phyloP scores from a whole-genome alignment of 1,140 invertebrate species.

The Euura saliciscinereae region DNA sequence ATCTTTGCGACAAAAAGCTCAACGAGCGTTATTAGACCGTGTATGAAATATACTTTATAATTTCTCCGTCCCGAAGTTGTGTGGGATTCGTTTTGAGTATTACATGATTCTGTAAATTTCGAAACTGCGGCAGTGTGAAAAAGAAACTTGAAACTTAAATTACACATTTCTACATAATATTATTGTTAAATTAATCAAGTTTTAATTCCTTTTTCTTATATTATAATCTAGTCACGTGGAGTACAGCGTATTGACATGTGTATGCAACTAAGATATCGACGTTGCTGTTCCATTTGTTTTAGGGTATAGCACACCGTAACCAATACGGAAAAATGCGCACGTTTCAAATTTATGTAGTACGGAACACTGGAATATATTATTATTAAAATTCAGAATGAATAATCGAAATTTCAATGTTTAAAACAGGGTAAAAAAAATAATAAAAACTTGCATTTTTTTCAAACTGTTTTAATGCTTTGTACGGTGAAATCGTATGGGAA shows the following conservation, averaged over 20 bases:
- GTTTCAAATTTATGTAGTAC: neutral
- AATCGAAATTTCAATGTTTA: neutral
- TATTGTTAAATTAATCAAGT: slow-evolving; percentile 42
- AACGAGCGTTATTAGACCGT: neutral
- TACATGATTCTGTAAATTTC: no score
- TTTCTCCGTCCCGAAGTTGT: no score
- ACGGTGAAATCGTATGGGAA: neutral
- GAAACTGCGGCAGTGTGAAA: no score
- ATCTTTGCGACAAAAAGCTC: slow-evolving; percentile 13
- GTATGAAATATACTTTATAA: neutral
- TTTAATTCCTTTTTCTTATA: slow-evolving; percentile 44
- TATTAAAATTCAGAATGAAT: neutral
- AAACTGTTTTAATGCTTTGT: neutral
- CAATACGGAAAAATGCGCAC: neutral
- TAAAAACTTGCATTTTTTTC: neutral
- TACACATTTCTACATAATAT: slow-evolving; percentile 31
- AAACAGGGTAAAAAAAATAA: neutral
- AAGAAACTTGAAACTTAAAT: neutral
- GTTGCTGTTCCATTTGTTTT: neutral
- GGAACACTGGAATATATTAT: neutral
- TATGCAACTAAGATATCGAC: neutral
- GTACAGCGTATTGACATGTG: slow-evolving; percentile 41
- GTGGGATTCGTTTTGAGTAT: no score
- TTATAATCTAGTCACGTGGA: slow-evolving; percentile 56
- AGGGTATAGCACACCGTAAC: neutral